Evolutionary conservation across 2,888 invertebrate genomes (phyloP).

Genomic region (Chrysopilus asiliformis): DNA sequence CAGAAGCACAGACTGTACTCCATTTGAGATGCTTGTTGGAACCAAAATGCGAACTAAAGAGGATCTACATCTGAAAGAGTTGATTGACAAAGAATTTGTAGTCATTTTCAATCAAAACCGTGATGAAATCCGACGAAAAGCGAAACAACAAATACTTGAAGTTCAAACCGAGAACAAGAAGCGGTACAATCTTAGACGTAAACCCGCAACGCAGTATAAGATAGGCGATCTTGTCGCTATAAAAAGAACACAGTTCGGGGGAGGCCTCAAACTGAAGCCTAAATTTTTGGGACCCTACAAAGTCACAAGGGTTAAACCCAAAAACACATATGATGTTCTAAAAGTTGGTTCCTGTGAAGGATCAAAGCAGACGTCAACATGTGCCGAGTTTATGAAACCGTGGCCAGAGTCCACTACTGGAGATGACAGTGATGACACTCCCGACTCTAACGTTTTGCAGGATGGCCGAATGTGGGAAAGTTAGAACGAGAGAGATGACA

Average conservation of each 20-base stretch:
- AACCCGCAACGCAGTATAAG: constrained; percentile 5
- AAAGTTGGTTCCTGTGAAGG: constrained; percentile 3
- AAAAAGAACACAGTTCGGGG: constrained; percentile 10
- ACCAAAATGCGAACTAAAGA: constrained; percentile 10
- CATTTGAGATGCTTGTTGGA: constrained; percentile 14
- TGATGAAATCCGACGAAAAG: constrained; percentile 7
- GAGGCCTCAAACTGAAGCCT: constrained; percentile 6
- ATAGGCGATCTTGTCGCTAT: constrained; percentile 10
- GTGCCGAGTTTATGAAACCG: constrained; percentile 4
- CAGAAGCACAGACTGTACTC: constrained; percentile 9
- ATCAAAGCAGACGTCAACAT: not conserved
- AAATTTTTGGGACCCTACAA: constrained; percentile 12
- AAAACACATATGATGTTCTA: not conserved
- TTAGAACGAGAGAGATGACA: not conserved
- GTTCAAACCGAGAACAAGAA: constrained; percentile 1
- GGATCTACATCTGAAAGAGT: constrained; percentile 8
- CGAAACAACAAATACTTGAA: constrained; percentile 15
- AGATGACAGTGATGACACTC: not conserved
- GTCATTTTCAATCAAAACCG: constrained; percentile 6
- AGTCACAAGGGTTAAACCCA: not conserved
- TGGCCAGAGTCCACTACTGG: not conserved
- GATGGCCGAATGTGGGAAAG: not conserved
- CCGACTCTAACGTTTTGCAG: no score
- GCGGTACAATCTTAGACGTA: not conserved
- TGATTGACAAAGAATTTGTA: constrained; percentile 10